These are phyloP conservation scores for Acanthochromis polyacanthus DNA, from an alignment of 2,113 vertebrate genomes.

Conservation along the genomic window DNA sequence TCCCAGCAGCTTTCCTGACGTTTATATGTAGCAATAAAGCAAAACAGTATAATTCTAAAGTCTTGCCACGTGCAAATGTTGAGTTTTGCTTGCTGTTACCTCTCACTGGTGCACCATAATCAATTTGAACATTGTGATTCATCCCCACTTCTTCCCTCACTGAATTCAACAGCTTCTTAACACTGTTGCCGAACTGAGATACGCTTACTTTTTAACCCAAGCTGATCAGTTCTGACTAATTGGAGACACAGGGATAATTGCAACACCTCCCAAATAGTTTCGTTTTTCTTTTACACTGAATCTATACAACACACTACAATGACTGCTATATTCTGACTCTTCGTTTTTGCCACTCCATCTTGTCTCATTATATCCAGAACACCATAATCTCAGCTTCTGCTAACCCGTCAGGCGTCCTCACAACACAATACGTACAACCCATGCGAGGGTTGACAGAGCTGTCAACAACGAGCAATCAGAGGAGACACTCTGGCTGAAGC, in stretches of 20 bases:
- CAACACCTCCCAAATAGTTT: constrained; percentile 17
- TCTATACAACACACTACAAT: constrained; percentile 16
- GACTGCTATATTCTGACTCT: constrained; percentile 6
- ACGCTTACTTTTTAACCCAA: constrained; percentile 2
- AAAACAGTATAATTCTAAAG: constrained; percentile 8
- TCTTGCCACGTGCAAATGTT: constrained; percentile 1
- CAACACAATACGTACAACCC: constrained; percentile 4
- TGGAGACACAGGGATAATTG: constrained; percentile 20
- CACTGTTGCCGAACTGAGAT: constrained; percentile 8
- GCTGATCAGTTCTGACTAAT: constrained; percentile 13
- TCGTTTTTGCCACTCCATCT: constrained; percentile 23
- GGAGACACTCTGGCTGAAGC: constrained; percentile 41
- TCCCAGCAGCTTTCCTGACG: not conserved
- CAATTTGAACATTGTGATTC: constrained; percentile 1
- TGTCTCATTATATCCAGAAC: constrained; percentile 21
- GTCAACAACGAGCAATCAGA: constrained; percentile 52
- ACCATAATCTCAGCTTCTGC: constrained; percentile 35
- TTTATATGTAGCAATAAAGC: constrained; percentile 13
- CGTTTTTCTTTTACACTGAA: constrained; percentile 7
- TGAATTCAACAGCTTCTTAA: constrained; percentile 7
- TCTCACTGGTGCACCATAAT: constrained; percentile 5
- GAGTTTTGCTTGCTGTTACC: not conserved
- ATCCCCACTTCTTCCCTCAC: not conserved
- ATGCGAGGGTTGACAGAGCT: constrained; percentile 51
- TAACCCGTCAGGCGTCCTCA: constrained; percentile 50